Percentiles rank a stretch among this genome's conserved stretches.
phyloP scores from a whole-genome alignment of 2,888 invertebrate genomes.

The Metellina segmentata region DNA sequence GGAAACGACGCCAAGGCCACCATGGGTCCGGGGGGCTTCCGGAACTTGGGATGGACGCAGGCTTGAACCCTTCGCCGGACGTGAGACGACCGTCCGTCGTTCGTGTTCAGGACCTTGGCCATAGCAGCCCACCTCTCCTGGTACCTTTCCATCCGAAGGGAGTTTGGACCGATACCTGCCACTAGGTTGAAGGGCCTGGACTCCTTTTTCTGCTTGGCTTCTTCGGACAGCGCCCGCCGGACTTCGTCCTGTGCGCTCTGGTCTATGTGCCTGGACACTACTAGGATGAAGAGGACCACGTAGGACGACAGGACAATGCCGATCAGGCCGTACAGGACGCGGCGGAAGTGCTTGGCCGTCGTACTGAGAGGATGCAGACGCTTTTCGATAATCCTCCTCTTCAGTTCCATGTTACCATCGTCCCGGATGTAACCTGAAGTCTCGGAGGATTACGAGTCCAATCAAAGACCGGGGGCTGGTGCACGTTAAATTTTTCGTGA shows the following conservation, averaged over 20 bases:
- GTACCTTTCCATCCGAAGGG: conserved; percentile 49
- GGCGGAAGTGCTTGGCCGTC: conserved; percentile 53
- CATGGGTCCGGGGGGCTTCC: conserved; percentile 82
- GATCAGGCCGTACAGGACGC: conserved; percentile 54
- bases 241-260: conserved; percentile 56
- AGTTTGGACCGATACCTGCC: conserved; percentile 42
- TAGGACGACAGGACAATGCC: conserved; percentile 71
- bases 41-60: conserved; percentile 79
- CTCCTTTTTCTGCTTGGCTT: not conserved
- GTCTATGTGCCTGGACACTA: conserved; percentile 70
- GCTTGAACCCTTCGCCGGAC: conserved; percentile 47
- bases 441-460: not conserved
- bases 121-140: conserved; percentile 57
- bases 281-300: conserved; percentile 70
- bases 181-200: not conserved
- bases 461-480: not conserved
- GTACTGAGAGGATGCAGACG: conserved; percentile 15
- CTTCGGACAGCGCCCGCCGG: conserved; percentile 15
- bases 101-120: conserved; percentile 18
- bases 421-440: not conserved
- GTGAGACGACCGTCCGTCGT: not conserved
- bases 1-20: conserved; percentile 89
- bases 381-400: conserved; percentile 22
- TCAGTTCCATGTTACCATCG: conserved; percentile 46
- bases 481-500: too few relatives aligned